Conservation (phyloP, 1,140 invertebrate species). For the Danaus melanippus region DNA sequence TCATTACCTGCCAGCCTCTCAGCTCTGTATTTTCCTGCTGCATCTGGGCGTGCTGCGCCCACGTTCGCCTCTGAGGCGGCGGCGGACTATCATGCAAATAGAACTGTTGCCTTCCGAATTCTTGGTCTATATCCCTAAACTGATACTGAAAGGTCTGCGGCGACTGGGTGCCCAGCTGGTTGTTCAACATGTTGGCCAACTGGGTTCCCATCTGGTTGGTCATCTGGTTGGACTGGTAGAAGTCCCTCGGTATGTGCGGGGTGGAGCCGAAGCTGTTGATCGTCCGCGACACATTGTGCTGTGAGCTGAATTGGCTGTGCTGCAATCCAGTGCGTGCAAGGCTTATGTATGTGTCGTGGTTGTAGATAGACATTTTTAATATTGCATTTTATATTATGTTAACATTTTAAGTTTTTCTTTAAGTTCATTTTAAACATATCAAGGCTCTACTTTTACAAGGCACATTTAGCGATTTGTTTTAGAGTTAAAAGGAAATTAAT, state of each 20-base stretch:
- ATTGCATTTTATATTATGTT: not conserved
- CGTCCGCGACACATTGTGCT: constrained; percentile 70
- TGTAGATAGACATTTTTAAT: not conserved
- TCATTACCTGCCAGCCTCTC: constrained; percentile 65
- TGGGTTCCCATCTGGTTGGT: constrained; percentile 35
- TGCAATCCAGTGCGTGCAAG: constrained; percentile 39
- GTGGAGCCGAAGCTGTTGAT: constrained; percentile 72
- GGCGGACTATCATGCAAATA: constrained; percentile 80
- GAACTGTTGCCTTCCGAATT: constrained; percentile 73
- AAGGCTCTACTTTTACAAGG: too few relatives aligned
- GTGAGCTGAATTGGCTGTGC: constrained; percentile 74
- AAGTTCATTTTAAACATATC: too few relatives aligned
- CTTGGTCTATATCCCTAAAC: constrained; percentile 65
- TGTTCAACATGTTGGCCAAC: constrained; percentile 19
- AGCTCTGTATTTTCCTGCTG: constrained; percentile 57
- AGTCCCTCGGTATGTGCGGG: constrained; percentile 71
- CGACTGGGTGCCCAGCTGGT: constrained; percentile 7
- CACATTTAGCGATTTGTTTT: too few relatives aligned
- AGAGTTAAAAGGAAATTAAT: too few relatives aligned
- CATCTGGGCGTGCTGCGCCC: constrained; percentile 78
- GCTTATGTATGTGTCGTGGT: constrained; percentile 3
- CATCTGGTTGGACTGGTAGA: constrained; percentile 32
- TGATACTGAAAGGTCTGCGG: constrained; percentile 29
- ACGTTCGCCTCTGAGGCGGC: constrained; percentile 78
- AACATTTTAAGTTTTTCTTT: too few relatives aligned